Evolutionary conservation across 2,888 invertebrate genomes (phyloP).

Genomic region (Pristionchus fissidentatus): DNA sequence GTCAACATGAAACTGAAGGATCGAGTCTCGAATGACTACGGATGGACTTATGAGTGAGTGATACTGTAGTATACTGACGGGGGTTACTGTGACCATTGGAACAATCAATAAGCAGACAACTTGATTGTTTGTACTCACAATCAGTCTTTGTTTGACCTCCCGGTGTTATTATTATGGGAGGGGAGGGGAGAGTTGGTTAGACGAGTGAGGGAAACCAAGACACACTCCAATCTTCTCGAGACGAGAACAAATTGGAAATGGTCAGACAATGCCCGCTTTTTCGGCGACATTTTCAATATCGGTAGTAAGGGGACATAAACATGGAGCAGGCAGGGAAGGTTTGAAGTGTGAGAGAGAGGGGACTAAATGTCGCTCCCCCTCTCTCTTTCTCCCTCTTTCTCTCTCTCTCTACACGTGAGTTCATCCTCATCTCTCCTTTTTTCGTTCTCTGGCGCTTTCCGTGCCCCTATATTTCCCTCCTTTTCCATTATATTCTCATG

Average conservation of each 20-base stretch:
- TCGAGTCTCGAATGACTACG: conserved; percentile 67
- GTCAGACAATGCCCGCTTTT: background rate
- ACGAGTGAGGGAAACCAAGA: background rate
- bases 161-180: background rate
- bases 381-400: background rate
- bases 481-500: background rate
- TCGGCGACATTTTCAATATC: background rate
- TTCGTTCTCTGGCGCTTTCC: conserved; percentile 1
- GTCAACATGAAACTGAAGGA: conserved; percentile 69
- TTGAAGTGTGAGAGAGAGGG: background rate
- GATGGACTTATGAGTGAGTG: conserved; percentile 71
- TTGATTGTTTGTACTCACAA: too few species aligned
- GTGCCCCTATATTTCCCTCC: too few species aligned
- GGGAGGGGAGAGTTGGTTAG: background rate
- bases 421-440: conserved; percentile 31
- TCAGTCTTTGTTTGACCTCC: background rate
- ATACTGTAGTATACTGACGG: background rate
- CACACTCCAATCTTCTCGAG: conserved; percentile 8
- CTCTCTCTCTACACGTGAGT: conserved; percentile 21
- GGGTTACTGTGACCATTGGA: background rate
- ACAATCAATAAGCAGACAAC: too few species aligned
- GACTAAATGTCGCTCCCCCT: background rate
- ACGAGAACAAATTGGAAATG: background rate
- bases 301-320: background rate
- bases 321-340: background rate